phyloP scores from a whole-genome alignment of 2,113 vertebrate genomes.

The Noturus placidus region DNA sequence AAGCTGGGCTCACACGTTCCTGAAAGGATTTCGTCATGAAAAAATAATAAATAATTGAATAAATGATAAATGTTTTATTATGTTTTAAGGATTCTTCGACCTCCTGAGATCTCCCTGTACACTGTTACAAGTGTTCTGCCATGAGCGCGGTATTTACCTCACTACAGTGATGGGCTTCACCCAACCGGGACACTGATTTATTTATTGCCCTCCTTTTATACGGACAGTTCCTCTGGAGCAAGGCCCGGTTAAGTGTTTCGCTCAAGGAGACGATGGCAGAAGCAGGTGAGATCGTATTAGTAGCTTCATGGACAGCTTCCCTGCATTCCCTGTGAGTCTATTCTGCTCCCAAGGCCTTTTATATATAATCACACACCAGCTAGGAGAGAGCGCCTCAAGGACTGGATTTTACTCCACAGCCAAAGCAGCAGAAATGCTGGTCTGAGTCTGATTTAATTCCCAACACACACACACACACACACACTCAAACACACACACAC shows the following conservation, averaged over 20 bases:
- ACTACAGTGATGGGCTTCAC: background rate
- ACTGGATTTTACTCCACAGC: background rate
- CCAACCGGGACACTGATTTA: constrained; percentile 25
- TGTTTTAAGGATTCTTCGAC: background rate
- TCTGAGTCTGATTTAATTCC: constrained; percentile 6
- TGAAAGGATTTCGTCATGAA: background rate
- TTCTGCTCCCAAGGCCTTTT: background rate
- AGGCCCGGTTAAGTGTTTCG: constrained; percentile 3
- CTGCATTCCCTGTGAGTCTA: background rate
- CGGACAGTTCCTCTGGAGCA: constrained; percentile 10
- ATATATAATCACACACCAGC: constrained; percentile 4
- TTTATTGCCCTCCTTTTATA: constrained; percentile 24
- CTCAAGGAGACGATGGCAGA: background rate
- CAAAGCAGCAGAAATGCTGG: background rate
- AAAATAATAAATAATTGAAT: background rate
- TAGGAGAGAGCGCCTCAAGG: constrained; percentile 3
- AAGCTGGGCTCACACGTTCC: background rate
- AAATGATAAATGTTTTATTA: background rate
- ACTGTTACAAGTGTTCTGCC: background rate
- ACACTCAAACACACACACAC: background rate
- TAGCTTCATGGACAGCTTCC: background rate
- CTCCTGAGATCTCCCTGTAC: background rate
- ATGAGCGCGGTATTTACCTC: background rate
- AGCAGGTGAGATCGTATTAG: background rate
- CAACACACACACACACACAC: background rate